Evolutionary conservation across 2,797 vertebrate genomes (phyloP).

Genomic region (Hylomyscus alleni): DNA sequence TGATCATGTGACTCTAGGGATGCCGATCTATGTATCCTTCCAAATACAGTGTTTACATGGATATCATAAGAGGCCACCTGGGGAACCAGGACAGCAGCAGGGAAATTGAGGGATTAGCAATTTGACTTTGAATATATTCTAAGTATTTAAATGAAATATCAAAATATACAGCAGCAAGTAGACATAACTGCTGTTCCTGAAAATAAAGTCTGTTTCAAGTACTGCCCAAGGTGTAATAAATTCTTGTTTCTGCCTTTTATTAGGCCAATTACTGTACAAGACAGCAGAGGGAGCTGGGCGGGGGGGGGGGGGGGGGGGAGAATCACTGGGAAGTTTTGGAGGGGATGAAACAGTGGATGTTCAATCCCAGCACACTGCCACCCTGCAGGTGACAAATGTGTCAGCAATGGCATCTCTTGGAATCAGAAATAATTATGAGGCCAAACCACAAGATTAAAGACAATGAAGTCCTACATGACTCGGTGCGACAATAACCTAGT

Average conservation of each 20-base stretch:
- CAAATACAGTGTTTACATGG: conserved; percentile 85
- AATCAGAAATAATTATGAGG: conserved; percentile 81
- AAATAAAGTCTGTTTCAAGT: conserved; percentile 90
- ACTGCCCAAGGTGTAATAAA: conserved; percentile 88
- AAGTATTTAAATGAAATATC: conserved; percentile 88
- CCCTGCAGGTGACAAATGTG: conserved; percentile 79
- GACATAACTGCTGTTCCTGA: conserved; percentile 88
- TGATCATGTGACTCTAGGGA: conserved; percentile 75
- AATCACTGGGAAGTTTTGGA: conserved; percentile 74
- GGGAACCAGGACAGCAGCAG: conserved; percentile 84
- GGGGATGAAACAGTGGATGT: conserved; percentile 50
- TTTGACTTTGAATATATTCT: conserved; percentile 88
- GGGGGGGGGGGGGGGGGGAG: conserved; percentile 25
- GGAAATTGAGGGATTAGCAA: conserved; percentile 82
- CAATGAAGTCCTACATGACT: conserved; percentile 72
- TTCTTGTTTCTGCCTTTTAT: conserved; percentile 89
- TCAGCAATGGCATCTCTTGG: conserved; percentile 76
- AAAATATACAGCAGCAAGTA: conserved; percentile 83
- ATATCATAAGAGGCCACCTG: conserved; percentile 76
- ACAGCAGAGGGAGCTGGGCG: conserved; percentile 76
- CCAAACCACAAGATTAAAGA: conserved; percentile 70
- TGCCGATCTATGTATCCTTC: conserved; percentile 80
- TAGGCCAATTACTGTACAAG: conserved; percentile 87
- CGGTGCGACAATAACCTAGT: conserved; percentile 45
- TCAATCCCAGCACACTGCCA: conserved; percentile 78